Percentiles rank a stretch among this genome's conserved stretches.
These are phyloP conservation scores for Arremon brunneinucha DNA, from an alignment of 2,797 vertebrate species.

Conservation along the genomic window DNA sequence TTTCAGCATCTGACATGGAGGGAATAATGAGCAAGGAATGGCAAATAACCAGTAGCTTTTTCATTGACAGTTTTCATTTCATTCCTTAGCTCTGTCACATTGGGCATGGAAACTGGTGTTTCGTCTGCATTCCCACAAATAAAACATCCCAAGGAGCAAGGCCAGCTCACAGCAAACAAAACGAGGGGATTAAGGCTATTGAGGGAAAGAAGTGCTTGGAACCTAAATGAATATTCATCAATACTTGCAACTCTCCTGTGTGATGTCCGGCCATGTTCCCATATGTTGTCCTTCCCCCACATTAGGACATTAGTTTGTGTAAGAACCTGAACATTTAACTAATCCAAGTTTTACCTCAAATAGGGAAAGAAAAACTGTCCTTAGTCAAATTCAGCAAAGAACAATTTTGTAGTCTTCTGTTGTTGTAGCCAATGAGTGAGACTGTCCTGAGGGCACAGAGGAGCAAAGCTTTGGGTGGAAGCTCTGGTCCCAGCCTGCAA, in stretches of 20 bases:
- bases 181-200: not conserved
- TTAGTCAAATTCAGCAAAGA: not conserved
- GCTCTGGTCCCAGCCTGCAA: not conserved
- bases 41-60: not conserved
- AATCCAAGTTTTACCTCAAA: not conserved
- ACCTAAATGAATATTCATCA: not conserved
- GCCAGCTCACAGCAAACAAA: not conserved
- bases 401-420: not conserved
- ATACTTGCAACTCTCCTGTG: not conserved
- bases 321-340: not conserved
- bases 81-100: not conserved
- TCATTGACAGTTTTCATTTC: not conserved
- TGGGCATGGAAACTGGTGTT: not conserved
- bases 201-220: not conserved
- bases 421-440: rapidly evolving
- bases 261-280: not conserved
- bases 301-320: not conserved
- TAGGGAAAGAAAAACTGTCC: not conserved
- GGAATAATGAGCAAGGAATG: not conserved
- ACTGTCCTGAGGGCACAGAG: not conserved
- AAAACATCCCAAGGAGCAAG: not conserved
- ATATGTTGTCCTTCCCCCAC: not conserved
- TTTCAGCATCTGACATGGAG: not conserved
- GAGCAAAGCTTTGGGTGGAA: not conserved
- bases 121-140: not conserved